Base-by-base conservation (phyloP, 1,140 invertebrate genomes). In the Euwallacea fornicatus region DNA sequence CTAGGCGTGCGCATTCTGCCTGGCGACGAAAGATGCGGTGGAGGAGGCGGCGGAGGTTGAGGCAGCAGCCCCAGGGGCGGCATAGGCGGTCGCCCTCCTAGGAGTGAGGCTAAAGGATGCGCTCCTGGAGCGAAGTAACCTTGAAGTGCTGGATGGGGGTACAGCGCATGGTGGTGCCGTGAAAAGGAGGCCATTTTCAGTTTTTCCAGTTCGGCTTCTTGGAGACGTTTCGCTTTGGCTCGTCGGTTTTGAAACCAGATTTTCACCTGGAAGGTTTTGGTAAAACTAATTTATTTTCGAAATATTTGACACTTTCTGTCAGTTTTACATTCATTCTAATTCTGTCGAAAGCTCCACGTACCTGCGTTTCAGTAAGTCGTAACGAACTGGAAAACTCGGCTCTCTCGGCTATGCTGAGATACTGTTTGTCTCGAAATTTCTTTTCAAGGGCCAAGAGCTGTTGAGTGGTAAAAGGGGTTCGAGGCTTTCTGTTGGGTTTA, bases 171-270 rank as follows among this genome's bases (percentile, higher is more conserved):
- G 43, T 70, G 80, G 54, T 77, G 77, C 9, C 81, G 77, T 7
- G 78, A 73, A 10, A 82, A 65, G n/a, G 81, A 81, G 16, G 81
- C 81, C 81, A 82, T 82, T 69, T 82, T 82, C 58, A 82, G 72
- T 81, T 94, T 94, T 82, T 95, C 94, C 74, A 96, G 89, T 86
- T 97, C 95, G 43, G 95, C 95, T 82, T 98, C 95, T 81, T 97
- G 95, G 6, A 98, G 86, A 13, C 96, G 88, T 81, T 98, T 98
- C 74, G 93, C 93, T 83, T 98, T 98, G 60, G 96, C 96, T 46
- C 96, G 86, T 7, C 96, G 87, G 82, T 98, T 98, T 88, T 98
- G 96, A 82, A 98, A 98, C 96, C 96, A 98, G 77, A 97, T 98
- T 87, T 97, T 98, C 71, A 96, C 93, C 90, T 94, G 85, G 47